A percentile compares a stretch with the other conserved stretches of the same genome.
Evolutionary conservation across 2,797 vertebrate genomes (phyloP).

Genomic region (Gobio occitaniae): DNA sequence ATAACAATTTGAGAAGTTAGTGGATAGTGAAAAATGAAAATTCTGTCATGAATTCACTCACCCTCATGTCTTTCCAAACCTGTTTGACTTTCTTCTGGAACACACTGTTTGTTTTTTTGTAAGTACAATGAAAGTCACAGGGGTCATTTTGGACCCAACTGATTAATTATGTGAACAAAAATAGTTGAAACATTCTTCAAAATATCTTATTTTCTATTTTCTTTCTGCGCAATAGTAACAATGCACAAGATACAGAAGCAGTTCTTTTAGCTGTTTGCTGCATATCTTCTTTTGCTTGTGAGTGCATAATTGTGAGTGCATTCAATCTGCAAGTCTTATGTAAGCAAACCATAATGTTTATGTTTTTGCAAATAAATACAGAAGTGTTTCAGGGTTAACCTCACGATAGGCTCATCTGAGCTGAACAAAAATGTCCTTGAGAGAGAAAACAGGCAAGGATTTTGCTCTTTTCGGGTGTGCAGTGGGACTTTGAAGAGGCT

Average conservation of each 20-base stretch:
- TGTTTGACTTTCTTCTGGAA: neutral
- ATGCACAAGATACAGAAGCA: neutral
- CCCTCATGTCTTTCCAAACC: neutral
- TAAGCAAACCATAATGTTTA: neutral
- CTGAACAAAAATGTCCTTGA: conserved; percentile 1
- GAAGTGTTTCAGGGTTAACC: neutral
- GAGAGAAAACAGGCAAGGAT: neutral
- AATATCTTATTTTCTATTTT: neutral
- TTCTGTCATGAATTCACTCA: neutral
- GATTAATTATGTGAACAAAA: neutral
- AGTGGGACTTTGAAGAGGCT: conserved; percentile 6
- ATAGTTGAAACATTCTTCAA: neutral
- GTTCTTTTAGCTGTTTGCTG: neutral
- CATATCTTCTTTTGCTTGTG: neutral
- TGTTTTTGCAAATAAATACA: neutral
- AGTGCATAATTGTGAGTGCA: neutral
- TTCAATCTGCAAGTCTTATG: neutral
- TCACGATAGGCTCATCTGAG: conserved; percentile 3
- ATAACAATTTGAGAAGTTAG: neutral
- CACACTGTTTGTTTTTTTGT: neutral
- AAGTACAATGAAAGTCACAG: neutral
- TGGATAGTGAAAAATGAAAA: neutral
- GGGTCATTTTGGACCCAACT: neutral
- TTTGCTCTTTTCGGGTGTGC: conserved; percentile 4
- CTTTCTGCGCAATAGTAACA: neutral